These are phyloP conservation scores for Scelioninae gen. 2 DNA, from an alignment of 2,888 invertebrate genomes.

Conservation along the genomic window DNA sequence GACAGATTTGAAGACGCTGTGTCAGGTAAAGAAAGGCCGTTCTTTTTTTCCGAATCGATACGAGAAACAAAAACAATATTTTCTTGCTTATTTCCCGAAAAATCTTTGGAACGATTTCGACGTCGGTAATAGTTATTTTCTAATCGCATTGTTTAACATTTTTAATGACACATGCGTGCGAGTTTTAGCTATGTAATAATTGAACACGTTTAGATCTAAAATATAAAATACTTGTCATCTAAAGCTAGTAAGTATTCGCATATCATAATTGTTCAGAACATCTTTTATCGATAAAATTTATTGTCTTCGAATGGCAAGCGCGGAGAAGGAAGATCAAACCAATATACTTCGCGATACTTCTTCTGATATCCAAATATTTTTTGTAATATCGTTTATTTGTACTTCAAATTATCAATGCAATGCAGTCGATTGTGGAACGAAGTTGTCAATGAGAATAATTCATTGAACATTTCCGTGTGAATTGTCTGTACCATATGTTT, in stretches of 20 bases:
- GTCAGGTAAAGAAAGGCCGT: too few relatives aligned
- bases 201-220: slow-evolving; percentile 69
- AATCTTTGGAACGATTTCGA: slow-evolving; percentile 34
- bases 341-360: too few relatives aligned
- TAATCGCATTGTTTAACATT: slow-evolving; percentile 49
- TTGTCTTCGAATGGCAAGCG: slow-evolving; percentile 54
- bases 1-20: too few relatives aligned
- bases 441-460: too few relatives aligned
- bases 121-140: slow-evolving; percentile 16
- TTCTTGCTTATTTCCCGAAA: too few relatives aligned
- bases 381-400: slow-evolving; percentile 17
- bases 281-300: slow-evolving; percentile 47
- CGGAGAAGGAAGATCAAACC: slow-evolving; percentile 35
- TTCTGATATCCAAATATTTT: too few relatives aligned
- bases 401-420: slow-evolving; percentile 20
- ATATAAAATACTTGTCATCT: slow-evolving; percentile 68
- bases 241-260: slow-evolving; percentile 70
- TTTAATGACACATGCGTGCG: slow-evolving; percentile 52
- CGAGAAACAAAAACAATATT: too few relatives aligned
- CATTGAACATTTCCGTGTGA: too few relatives aligned
- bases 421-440: too few relatives aligned
- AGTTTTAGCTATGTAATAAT: slow-evolving; percentile 58
- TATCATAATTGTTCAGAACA: slow-evolving; percentile 52
- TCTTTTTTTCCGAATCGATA: too few relatives aligned
- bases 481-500: too few relatives aligned